These are phyloP conservation scores for Xiphydria camelus DNA, from an alignment of 2,888 invertebrate species.

Conservation along the genomic window DNA sequence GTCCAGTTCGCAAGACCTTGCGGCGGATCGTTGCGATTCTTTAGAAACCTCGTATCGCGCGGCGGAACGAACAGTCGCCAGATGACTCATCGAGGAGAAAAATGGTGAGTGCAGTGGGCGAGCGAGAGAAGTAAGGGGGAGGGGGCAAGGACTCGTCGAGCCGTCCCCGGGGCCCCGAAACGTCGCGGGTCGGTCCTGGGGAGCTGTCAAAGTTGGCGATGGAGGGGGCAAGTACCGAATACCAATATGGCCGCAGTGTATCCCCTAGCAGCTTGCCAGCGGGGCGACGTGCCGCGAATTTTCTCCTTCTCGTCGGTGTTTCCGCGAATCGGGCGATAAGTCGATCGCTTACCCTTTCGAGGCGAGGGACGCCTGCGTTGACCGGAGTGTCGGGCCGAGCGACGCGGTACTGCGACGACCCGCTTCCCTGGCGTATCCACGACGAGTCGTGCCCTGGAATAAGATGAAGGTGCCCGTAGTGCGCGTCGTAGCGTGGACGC, in stretches of 20 bases:
- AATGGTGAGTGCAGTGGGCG: too few relatives aligned
- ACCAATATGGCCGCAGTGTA: constrained; percentile 47
- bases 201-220: constrained; percentile 41
- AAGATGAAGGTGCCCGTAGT: constrained; percentile 1
- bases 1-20: neutral
- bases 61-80: too few relatives aligned
- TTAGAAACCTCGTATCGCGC: neutral
- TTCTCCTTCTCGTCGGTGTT: constrained; percentile 8
- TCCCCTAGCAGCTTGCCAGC: constrained; percentile 36
- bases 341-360: constrained; percentile 46
- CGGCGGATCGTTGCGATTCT: neutral
- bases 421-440: neutral
- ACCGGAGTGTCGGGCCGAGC: constrained; percentile 3
- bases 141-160: constrained; percentile 13
- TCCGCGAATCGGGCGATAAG: neutral
- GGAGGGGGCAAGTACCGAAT: constrained; percentile 28
- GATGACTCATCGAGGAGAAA: too few relatives aligned
- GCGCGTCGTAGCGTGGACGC: constrained; percentile 8
- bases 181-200: constrained; percentile 30
- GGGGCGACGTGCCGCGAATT: constrained; percentile 29
- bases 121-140: constrained; percentile 16
- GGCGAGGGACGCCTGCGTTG: constrained; percentile 35
- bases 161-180: constrained; percentile 16
- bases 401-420: neutral
- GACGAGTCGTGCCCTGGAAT: neutral